These are phyloP conservation scores for Agelastica alni DNA, from an alignment of 2,888 invertebrate species.

Conservation along the genomic window DNA sequence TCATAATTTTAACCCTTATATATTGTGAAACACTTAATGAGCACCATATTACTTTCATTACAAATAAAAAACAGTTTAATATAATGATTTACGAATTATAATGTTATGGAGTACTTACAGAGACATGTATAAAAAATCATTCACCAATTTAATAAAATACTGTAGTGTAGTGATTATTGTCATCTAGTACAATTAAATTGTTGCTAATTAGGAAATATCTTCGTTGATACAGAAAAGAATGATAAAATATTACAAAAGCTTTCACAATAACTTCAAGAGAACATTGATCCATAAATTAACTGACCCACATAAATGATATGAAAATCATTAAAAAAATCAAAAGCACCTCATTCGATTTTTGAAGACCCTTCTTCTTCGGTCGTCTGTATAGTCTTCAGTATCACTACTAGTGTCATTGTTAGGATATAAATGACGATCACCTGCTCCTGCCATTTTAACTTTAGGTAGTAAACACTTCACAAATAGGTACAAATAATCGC, in stretches of 20 bases:
- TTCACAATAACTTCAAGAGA: background rate
- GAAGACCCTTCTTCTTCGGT: constrained; percentile 67
- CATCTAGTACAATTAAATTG: no score
- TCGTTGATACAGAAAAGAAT: no score
- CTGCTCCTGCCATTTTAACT: constrained; percentile 54
- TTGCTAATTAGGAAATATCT: no score
- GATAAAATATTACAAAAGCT: background rate
- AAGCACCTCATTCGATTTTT: constrained; percentile 71
- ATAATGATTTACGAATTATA: no score
- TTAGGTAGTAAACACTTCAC: constrained; percentile 52
- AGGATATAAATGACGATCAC: constrained; percentile 52
- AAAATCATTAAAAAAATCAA: constrained; percentile 1
- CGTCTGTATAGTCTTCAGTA: constrained; percentile 82
- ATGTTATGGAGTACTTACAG: no score
- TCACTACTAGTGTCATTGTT: constrained; percentile 78
- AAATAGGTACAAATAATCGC: constrained; percentile 51
- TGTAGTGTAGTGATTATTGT: no score
- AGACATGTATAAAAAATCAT: no score
- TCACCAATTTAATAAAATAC: no score
- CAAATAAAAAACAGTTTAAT: no score
- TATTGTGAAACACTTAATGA: no score
- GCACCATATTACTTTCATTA: no score
- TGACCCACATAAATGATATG: background rate
- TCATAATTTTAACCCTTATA: no score
- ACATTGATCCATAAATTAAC: background rate